A percentile compares a stretch with the other conserved stretches of the same genome.
Evolutionary conservation across 2,113 vertebrate genomes (phyloP).

Genomic region (Puffinus mauretanicus): DNA sequence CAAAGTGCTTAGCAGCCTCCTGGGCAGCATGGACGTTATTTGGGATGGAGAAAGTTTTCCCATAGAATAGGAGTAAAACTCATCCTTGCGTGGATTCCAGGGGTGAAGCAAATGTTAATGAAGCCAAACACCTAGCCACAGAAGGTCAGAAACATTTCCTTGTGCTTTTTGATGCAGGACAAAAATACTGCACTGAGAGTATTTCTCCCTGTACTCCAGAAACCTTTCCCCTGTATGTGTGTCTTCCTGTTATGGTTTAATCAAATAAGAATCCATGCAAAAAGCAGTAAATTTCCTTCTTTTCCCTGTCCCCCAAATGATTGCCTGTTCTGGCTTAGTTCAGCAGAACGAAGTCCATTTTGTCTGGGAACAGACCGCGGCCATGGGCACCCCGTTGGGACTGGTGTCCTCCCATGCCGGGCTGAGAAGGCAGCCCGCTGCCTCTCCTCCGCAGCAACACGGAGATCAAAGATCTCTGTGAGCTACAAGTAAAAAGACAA

Average conservation of each 20-base stretch:
- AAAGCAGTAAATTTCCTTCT: background rate
- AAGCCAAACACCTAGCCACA: background rate
- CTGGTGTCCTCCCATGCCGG: background rate
- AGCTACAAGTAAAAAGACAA: background rate
- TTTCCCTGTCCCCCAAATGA: background rate
- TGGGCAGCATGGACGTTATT: fast-evolving
- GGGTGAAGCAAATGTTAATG: background rate
- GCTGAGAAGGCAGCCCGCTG: background rate
- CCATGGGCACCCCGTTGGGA: background rate
- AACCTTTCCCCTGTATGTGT: background rate
- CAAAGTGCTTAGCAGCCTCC: background rate
- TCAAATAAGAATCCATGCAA: background rate
- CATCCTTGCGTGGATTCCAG: background rate
- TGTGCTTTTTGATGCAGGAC: background rate
- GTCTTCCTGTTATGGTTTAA: background rate
- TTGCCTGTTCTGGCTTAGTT: background rate
- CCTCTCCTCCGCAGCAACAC: background rate
- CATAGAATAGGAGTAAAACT: background rate
- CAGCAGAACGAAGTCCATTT: background rate
- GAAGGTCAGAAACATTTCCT: background rate
- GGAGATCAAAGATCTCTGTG: background rate
- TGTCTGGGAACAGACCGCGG: fast-evolving
- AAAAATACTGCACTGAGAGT: background rate
- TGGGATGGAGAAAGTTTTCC: background rate
- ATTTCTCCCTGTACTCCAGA: background rate